Base-by-base conservation (phyloP, 2,888 invertebrate species). In the Drosophila ezoana region DNA sequence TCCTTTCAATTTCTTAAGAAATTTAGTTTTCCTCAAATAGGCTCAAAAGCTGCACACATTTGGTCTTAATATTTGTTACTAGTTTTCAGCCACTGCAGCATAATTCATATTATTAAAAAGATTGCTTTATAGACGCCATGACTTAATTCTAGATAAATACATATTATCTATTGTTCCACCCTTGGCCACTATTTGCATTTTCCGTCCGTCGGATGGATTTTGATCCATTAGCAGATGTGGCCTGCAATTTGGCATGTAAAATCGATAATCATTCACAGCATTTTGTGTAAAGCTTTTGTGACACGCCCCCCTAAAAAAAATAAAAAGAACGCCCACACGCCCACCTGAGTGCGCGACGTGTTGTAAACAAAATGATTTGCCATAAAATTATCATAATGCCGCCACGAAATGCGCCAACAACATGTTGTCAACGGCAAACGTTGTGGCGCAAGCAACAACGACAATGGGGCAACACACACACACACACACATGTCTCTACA, bases 351-450 rank as follows among this genome's bases (percentile, higher is more conserved):
- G 63, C 13, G 37, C 57, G 48, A 64, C 64, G 85, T 67, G 71
- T 78, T 89, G 88, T 86, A 89, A 86, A 89, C 89, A 89, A 85
- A 86, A 89, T 86, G 88, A 89, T 86, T 86, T 79, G 72, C 89
- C 89, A 88, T 86, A 89, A 86, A 86, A 86, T 86, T 88, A 88
- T 81, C 89, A 84, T 89, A 89, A 89, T 88, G 78, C 88, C 62
- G 72, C 77, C 76, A 71, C 71, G 80, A 82, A 88, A 89, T 81
- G 87, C 89, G 89, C 72, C 89, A 89, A 86, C 89, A 86, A 87
- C 83, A 79, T 89, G 89, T 88, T 89, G 85, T 86, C 85, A 89
- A 89, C 86, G 78, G 81, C 75, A 67, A 49, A 33, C 48, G 41
- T 44, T 33, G 33, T 43, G 20, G 35, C n/a, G 51, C 62, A 48